Evolutionary conservation across 2,888 invertebrate species (phyloP), one percentile per base, ranked within the genome.

Genomic region (Ophion slaviceki): DNA sequence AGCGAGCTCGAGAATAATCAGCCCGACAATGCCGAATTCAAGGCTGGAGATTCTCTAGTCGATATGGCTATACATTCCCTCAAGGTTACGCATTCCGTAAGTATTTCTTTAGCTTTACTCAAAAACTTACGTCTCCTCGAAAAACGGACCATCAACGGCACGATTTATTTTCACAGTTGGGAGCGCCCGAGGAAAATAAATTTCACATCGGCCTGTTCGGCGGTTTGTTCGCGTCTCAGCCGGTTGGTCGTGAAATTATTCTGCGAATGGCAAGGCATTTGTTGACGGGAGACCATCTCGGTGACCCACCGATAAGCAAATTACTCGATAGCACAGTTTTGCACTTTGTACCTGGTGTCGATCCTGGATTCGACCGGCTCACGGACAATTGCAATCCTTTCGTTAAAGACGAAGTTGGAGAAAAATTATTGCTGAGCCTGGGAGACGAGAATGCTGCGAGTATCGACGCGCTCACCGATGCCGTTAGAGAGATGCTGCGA

Each of bases 201-300:
- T 96, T 97, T 91, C 97, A 97, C 91, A 95, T 99, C 20, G 96
- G 97, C 0, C 93, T 99, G n/a, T 94, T 98, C 45, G 98, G 98
- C 86, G 98, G 98, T 77, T 93, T 98, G 75, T 97, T 96, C 92
- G 97, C 96, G 0, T 96, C 97, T 0, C 97, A 98, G 91, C 97
- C 98, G 0, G 94, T 97, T 20, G 98, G 98, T 0, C 96, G 98
- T 78, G 99, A 99, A 94, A 95, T 99, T 84, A 94, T 97, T 0
- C 91, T 98, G 0, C 96, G 98, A 93, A 95, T 99, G 89, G 97
- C 97, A 0, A 95, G 97, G 0, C 98, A 99, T 94, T 94, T 99
- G 28, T 94, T 97, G 36, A 96, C 95, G 77, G 98, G 97, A 0
- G 96, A 97, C 92, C 94, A 95, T 67, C 95, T 96, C 77, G 96